Evolutionary conservation across 2,113 vertebrate species (phyloP).

Genomic region (Tauraco erythrolophus): DNA sequence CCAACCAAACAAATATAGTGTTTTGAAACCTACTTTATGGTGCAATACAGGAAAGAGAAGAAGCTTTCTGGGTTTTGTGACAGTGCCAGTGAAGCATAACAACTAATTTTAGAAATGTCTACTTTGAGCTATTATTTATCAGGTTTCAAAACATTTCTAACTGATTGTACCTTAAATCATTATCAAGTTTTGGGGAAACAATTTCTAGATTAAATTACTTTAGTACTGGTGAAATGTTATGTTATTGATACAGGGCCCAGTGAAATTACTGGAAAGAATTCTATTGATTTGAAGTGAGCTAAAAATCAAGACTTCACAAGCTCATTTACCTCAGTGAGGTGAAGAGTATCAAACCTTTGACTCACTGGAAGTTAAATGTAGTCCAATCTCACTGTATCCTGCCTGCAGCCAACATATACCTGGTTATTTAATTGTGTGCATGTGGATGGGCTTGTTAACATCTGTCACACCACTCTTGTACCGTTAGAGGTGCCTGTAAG

Average conservation of each 20-base stretch:
- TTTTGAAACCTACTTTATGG: not conserved
- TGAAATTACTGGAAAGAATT: not conserved
- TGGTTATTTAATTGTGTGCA: not conserved
- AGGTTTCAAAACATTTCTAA: not conserved
- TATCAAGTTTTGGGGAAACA: not conserved
- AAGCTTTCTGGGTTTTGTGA: constrained; percentile 1
- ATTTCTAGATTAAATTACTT: constrained; percentile 33
- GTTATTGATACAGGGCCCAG: not conserved
- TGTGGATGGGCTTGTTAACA: not conserved
- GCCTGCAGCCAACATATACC: not conserved
- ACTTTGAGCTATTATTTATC: constrained; percentile 65
- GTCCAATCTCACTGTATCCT: not conserved
- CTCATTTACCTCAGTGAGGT: not conserved
- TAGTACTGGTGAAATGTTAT: not conserved
- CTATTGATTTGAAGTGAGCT: not conserved
- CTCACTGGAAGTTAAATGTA: not conserved
- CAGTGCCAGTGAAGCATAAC: constrained; percentile 34
- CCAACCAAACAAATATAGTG: not conserved
- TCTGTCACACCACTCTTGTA: not conserved
- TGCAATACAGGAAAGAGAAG: constrained; percentile 32
- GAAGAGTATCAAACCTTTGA: not conserved
- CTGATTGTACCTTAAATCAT: not conserved
- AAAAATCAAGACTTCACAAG: not conserved
- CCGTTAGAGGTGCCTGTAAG: not conserved
- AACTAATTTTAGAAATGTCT: constrained; percentile 66